Percentiles rank a stretch among this genome's conserved stretches.
Conservation (phyloP, 2,888 invertebrate species). For the Incurvaria masculella region DNA sequence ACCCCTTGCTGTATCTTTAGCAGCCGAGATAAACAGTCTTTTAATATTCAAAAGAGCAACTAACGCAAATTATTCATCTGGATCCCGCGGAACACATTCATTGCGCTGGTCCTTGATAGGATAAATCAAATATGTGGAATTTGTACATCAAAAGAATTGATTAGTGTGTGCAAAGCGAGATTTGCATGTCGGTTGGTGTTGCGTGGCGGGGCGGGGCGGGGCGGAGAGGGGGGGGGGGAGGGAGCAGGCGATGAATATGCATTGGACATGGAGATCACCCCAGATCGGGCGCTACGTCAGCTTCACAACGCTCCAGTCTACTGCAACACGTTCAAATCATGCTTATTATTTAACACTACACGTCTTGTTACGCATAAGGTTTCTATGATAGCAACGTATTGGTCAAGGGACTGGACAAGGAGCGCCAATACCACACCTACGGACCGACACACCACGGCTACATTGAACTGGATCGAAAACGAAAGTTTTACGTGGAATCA, state of each 20-base stretch:
- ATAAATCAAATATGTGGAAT: slow-evolving; percentile 57
- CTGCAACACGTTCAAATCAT: slow-evolving; percentile 8
- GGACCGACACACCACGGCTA: no score
- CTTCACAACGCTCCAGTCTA: slow-evolving; percentile 8
- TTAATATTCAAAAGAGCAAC: background rate
- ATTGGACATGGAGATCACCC: slow-evolving; percentile 34
- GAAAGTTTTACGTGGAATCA: no score
- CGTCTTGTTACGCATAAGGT: no score
- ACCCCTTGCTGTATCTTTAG: background rate
- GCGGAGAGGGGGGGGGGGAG: slow-evolving; percentile 22
- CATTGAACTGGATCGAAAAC: no score
- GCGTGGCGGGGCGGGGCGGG: background rate
- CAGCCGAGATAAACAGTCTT: background rate
- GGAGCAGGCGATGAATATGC: slow-evolving; percentile 50
- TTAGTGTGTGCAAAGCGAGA: slow-evolving; percentile 56
- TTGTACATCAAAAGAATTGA: slow-evolving; percentile 58
- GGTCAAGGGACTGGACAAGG: no score
- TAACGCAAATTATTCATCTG: background rate
- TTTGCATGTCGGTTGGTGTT: slow-evolving; percentile 54
- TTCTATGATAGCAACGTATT: no score
- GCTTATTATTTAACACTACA: no score
- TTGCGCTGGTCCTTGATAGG: slow-evolving; percentile 30
- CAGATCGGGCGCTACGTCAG: slow-evolving; percentile 24
- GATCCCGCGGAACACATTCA: background rate
- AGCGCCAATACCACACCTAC: no score